A percentile compares a stretch with the other conserved stretches of the same genome.
These are phyloP conservation scores for Phortica magna DNA, from an alignment of 2,888 invertebrate species.

Conservation along the genomic window DNA sequence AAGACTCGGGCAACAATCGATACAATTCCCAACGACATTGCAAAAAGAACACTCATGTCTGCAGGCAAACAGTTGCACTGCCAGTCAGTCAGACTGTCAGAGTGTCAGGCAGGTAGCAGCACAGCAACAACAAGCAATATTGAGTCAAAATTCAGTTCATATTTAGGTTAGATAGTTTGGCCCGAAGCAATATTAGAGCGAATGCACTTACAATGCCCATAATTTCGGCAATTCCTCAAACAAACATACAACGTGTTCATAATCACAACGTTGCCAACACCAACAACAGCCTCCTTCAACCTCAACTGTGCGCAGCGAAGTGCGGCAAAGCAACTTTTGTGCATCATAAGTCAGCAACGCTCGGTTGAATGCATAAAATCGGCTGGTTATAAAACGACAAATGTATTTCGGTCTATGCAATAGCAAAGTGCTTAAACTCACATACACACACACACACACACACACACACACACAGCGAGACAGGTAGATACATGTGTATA, in stretches of 20 bases:
- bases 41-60: background rate
- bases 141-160: background rate
- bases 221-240: background rate
- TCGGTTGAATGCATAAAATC: constrained; percentile 45
- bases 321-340: constrained; percentile 18
- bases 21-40: background rate
- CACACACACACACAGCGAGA: background rate
- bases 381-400: constrained; percentile 20
- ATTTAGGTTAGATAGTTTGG: background rate
- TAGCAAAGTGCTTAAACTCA: background rate
- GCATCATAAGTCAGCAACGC: constrained; percentile 58
- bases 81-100: background rate
- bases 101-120: background rate
- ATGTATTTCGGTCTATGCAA: background rate
- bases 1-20: constrained; percentile 12
- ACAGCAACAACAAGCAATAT: constrained; percentile 5
- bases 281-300: background rate
- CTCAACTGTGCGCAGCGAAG: background rate
- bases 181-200: constrained; percentile 22
- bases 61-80: background rate
- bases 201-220: constrained; percentile 19
- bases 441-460: background rate
- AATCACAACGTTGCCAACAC: background rate
- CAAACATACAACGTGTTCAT: background rate
- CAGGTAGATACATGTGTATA: background rate